Percentiles rank a stretch among this genome's conserved stretches.
Conservation (phyloP, 2,113 vertebrate genomes). For the Myrmophylax atrothorax region DNA sequence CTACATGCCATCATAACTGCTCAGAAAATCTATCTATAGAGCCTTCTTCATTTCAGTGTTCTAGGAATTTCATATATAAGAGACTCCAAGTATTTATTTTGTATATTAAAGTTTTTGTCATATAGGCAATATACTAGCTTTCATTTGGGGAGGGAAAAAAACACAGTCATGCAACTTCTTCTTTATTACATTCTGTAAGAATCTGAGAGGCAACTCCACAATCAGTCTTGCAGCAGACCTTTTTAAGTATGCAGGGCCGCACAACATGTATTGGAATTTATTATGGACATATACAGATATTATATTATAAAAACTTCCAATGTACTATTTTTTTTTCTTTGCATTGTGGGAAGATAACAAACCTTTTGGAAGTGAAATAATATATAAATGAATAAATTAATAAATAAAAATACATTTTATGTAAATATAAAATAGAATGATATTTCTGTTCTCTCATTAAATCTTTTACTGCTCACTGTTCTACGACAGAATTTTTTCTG, state of each 20-base stretch:
- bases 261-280: neutral
- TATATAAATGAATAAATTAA: neutral
- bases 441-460: neutral
- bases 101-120: neutral
- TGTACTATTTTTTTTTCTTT: neutral
- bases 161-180: neutral
- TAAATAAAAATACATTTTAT: neutral
- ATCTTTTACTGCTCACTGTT: neutral
- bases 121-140: neutral
- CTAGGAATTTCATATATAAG: neutral
- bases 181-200: neutral
- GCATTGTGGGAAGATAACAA: neutral
- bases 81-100: neutral
- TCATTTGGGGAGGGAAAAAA: no score
- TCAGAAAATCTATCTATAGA: neutral
- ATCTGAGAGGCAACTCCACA: neutral
- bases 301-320: neutral
- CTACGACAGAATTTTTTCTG: neutral
- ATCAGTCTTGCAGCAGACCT: neutral
- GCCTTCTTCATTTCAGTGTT: neutral
- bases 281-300: neutral
- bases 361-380: neutral
- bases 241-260: neutral
- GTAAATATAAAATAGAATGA: neutral
- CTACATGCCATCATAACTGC: neutral